These are phyloP conservation scores for Branchellion lobata DNA, from an alignment of 2,888 invertebrate species.

Conservation along the genomic window DNA sequence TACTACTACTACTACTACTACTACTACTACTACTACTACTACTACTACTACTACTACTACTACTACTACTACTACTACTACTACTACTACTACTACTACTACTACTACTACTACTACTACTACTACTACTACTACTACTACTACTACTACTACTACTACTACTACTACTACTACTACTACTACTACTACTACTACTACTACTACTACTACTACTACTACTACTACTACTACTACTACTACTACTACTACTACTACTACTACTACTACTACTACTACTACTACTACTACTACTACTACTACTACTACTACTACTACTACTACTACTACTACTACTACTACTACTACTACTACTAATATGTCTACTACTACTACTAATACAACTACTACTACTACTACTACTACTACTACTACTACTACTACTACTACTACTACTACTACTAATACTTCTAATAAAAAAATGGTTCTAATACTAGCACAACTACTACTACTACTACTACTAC, in stretches of 20 bases:
- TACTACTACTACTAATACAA: no score
- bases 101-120: no score
- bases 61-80: no score
- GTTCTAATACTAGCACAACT: constrained; percentile 1
- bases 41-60: no score
- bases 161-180: constrained; percentile 26
- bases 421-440: no score
- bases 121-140: constrained; percentile 28
- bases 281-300: constrained; percentile 26
- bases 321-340: constrained; percentile 34
- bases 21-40: no score
- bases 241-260: no score
- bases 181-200: constrained; percentile 34
- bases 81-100: no score
- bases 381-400: constrained; percentile 32
- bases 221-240: constrained; percentile 24
- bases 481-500: background rate
- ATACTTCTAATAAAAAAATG: background rate
- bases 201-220: constrained; percentile 30
- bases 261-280: constrained; percentile 32
- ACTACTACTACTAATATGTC: no score
- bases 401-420: no score
- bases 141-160: constrained; percentile 30
- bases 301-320: constrained; percentile 28
- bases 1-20: no score